Evolutionary conservation across 2,797 vertebrate species (phyloP).

Genomic region (Bovichtus variegatus): DNA sequence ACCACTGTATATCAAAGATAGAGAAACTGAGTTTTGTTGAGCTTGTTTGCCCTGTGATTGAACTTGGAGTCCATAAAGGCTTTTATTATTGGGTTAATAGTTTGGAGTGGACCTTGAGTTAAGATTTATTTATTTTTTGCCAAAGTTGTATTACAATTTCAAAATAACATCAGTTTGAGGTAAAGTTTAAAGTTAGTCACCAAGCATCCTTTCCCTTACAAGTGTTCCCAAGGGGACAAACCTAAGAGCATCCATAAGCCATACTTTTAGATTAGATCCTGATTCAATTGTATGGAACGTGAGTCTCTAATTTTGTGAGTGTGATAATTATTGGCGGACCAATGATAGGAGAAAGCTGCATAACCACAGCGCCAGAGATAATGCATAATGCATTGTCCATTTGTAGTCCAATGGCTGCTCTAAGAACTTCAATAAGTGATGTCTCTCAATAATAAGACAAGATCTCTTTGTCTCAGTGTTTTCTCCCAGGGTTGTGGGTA

Average conservation of each 20-base stretch:
- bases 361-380: neutral
- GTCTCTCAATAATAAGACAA: constrained; percentile 1
- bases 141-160: neutral
- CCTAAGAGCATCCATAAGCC: neutral
- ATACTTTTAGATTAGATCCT: constrained; percentile 5
- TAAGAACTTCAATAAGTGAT: neutral
- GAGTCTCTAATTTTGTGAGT: neutral
- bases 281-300: neutral
- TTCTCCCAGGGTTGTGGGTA: constrained; percentile 92
- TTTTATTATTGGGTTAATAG: neutral
- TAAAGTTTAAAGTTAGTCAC: neutral
- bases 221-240: neutral
- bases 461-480: constrained; percentile 85
- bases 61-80: neutral
- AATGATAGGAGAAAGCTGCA: neutral
- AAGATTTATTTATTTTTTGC: neutral
- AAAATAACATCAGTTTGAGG: neutral
- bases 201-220: neutral
- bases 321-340: neutral
- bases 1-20: constrained; percentile 12
- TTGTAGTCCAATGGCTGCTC: neutral
- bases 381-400: neutral
- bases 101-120: neutral
- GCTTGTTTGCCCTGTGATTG: neutral
- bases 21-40: neutral